Evolutionary conservation across 2,797 vertebrate species (phyloP).

Genomic region (Spheniscus humboldti): DNA sequence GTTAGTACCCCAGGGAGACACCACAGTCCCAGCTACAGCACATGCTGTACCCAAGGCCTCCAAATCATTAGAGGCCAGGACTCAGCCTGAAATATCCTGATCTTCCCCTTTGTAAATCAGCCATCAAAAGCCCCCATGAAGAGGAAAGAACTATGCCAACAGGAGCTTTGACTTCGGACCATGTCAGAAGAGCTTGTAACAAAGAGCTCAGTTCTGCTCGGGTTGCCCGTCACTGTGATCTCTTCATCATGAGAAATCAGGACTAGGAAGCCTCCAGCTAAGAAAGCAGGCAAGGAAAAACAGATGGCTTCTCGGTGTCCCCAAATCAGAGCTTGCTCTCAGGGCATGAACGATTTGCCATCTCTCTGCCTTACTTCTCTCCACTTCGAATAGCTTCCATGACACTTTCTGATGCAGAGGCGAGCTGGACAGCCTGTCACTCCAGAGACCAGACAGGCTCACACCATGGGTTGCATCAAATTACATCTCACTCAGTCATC

Average conservation of each 20-base stretch:
- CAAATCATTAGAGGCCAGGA: not conserved
- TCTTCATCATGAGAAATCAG: not conserved
- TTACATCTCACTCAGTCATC: not conserved
- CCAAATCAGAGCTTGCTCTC: not conserved
- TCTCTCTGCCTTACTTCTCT: not conserved
- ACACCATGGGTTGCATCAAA: not conserved
- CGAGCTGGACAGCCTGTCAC: not conserved
- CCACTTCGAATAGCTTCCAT: not conserved
- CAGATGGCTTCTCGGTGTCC: not conserved
- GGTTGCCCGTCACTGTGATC: not conserved
- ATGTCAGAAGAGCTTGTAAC: not conserved
- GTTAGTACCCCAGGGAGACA: not conserved
- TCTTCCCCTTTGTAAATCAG: not conserved
- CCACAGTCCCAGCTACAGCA: not conserved
- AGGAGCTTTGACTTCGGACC: not conserved
- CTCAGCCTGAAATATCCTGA: not conserved
- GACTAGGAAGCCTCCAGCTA: not conserved
- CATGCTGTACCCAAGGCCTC: not conserved
- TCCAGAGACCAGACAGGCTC: not conserved
- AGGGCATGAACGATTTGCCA: not conserved
- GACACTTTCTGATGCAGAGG: not conserved
- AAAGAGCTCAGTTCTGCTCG: not conserved
- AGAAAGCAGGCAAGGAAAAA: not conserved
- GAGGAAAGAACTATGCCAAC: not conserved
- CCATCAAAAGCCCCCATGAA: not conserved